Conservation (phyloP, 2,888 invertebrate genomes). For the Drosophila greeni region DNA sequence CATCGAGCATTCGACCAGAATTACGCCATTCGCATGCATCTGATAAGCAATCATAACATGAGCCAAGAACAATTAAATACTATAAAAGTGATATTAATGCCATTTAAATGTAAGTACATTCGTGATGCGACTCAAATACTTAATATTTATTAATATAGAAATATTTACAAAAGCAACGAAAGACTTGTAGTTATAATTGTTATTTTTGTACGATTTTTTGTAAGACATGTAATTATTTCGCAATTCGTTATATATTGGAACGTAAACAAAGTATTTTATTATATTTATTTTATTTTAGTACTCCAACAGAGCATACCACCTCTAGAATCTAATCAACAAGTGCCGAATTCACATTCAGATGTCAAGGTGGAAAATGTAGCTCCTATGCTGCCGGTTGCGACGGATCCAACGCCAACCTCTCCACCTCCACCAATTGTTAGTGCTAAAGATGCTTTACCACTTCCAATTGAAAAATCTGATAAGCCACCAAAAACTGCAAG, state of each 20-base stretch:
- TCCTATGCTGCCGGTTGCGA: no score
- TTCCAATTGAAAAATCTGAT: background rate
- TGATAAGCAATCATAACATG: slow-evolving; percentile 45
- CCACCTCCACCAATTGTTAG: background rate
- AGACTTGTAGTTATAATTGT: background rate
- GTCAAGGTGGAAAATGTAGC: background rate
- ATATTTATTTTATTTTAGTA: background rate
- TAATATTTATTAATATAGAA: no score
- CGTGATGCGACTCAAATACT: background rate
- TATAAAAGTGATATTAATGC: slow-evolving; percentile 51
- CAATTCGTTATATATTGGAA: no score
- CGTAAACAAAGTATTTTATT: no score
- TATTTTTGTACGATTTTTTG: no score
- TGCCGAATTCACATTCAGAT: background rate
- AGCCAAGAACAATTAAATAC: slow-evolving; percentile 12
- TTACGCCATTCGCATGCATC: slow-evolving; percentile 56
- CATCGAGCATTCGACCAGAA: slow-evolving; percentile 54
- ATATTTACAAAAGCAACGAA: background rate
- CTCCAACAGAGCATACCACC: background rate
- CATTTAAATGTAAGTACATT: slow-evolving; percentile 46
- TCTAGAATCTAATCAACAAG: background rate
- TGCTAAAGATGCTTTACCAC: background rate
- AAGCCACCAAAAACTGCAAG: background rate
- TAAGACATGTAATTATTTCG: no score
- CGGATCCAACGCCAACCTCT: background rate